Evolutionary conservation across 1,140 invertebrate species (phyloP).

Genomic region (Lanistes nyassanus): DNA sequence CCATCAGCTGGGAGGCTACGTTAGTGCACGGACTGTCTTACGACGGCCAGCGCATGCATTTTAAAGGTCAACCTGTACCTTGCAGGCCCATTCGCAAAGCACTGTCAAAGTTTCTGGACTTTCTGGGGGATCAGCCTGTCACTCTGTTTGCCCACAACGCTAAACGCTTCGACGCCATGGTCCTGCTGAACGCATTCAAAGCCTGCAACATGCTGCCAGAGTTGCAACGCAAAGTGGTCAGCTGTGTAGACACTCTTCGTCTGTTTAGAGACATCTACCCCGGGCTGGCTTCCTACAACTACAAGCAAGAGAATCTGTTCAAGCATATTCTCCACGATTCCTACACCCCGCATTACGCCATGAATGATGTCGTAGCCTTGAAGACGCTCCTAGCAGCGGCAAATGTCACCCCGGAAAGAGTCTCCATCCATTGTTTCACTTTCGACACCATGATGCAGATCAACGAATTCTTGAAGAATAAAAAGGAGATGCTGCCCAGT

Average conservation of each 20-base stretch:
- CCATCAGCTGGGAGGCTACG: neutral
- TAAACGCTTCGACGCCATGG: neutral
- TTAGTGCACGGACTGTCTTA: neutral
- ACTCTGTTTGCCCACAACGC: conserved; percentile 11
- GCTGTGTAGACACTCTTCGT: conserved; percentile 8
- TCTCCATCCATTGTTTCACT: too few species aligned
- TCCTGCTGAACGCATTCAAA: neutral
- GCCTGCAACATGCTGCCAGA: neutral
- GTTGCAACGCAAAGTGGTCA: neutral
- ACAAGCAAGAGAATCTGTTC: neutral
- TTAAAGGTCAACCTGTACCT: neutral
- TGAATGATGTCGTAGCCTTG: neutral
- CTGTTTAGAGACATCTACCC: neutral
- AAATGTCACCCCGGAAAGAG: too few species aligned
- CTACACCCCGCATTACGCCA: neutral
- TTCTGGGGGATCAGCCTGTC: neutral
- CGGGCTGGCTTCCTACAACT: neutral
- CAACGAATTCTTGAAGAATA: too few species aligned
- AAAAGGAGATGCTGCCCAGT: too few species aligned
- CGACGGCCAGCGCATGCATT: neutral
- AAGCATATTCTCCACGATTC: neutral
- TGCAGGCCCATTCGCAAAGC: neutral
- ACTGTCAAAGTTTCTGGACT: neutral
- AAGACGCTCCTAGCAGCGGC: neutral
- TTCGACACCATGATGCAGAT: too few species aligned